Evolutionary conservation across 2,888 invertebrate species (phyloP), one percentile per base, ranked within the genome.

Genomic region (Leptopilina syphax): DNA sequence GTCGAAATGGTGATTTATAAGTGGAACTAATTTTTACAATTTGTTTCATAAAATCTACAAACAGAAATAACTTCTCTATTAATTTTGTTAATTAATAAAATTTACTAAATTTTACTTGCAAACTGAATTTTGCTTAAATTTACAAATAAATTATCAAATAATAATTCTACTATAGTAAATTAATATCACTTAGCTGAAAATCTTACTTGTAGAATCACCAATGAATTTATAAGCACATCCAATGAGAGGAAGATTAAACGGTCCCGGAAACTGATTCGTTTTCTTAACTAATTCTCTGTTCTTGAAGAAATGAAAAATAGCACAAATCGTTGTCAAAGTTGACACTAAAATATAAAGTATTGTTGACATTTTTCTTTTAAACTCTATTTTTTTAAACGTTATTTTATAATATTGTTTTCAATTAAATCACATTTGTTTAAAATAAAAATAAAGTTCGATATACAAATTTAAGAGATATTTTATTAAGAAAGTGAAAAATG

Each of bases 1-100:
- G 3, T 63, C n/a, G 18, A 24, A 63, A 63, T 63, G 63, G 63
- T 18, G 63, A 63, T 18, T 18, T 18, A n/a, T 63, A 78, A 50
- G 63, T 24, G 50, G 47, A 77, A 77, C 60, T 79, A 67, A 18
- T 79, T 79, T 13, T 63, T 44, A 79, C 47, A 27, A 68, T 47
- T 63, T 34, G 67, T 60, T 60, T 60, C 27, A 79, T 54, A 77
- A 34, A 67, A 79, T 54, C 41, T 79, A 79, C 18, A 79, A 67
- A 77, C 18, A 54, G 27, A 12, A 77, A 60, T 54, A 79, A 66
- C 6, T 7, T 6, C 7, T 44, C 8, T 3, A 8, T 44, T 44
- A 44, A 6, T 44, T 44, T 44, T 27, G 27, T 27, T 44, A 0
- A 44, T 7, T 76, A 65, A 57, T 79, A 57, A 44, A 76, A 24